Evolutionary conservation across 1,140 invertebrate species (phyloP), one percentile per base, ranked within the genome.

Genomic region (Steinernema khuongi): DNA sequence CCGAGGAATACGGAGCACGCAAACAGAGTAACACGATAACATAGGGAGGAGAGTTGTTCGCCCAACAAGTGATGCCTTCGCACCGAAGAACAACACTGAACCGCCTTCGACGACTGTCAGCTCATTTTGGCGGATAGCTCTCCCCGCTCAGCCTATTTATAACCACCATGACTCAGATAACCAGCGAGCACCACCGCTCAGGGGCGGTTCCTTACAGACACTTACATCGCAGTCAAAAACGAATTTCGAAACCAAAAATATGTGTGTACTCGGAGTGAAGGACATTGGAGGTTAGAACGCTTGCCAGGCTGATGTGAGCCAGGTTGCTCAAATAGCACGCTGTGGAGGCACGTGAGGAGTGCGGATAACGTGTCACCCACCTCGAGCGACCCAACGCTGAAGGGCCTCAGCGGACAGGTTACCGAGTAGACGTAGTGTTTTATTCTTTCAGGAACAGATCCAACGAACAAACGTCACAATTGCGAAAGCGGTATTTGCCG

Each of bases 81-180:
- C 50, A 17, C 50, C 4, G 22, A 26, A 22, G 19, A 22, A 60
- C 50, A 60, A 60, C 50, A 60, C 4, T 17, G 50, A 60, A 60
- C 50, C 50, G 50, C 22, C 11, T 60, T 14, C 50, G 50, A 26
- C 50, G 50, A 17, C 50, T 17, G 50, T 60, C 50, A 22, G 50
- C 50, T 60, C 50, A 60, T 60, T 60, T 60, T 60, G 50, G 50
- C 11, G 50, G 50, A 60, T 60, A 60, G 50, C 50, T 60, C 14
- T 60, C 50, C 26, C 26, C 50, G 50, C 50, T 26, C 50, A 60
- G 11, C 50, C 50, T 60, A 60, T 60, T 60, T 60, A 60, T 60
- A 60, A 60, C 50, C 50, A 22, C 50, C 50, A 60, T 60, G 50
- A 60, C 50, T 60, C 50, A 60, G 50, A 60, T 60, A 60, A 60